Conservation (phyloP, 2,113 vertebrate species). For the Meles meles region DNA sequence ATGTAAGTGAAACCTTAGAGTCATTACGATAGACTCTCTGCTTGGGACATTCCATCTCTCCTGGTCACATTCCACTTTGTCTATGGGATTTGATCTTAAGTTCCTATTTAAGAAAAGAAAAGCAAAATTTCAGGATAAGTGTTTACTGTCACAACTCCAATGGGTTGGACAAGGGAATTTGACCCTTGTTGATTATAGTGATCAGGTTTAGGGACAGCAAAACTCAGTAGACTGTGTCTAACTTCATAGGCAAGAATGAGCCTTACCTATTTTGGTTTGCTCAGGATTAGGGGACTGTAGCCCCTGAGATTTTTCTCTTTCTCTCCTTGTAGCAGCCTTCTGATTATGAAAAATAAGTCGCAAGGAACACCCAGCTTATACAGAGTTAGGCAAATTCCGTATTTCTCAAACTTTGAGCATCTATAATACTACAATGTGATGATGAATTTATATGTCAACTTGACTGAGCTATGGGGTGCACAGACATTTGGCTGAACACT, state of each 20-base stretch:
- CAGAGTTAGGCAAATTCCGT: not conserved
- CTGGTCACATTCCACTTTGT: not conserved
- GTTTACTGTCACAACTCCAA: not conserved
- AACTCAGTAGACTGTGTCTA: not conserved
- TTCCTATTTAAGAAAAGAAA: not conserved
- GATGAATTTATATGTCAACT: not conserved
- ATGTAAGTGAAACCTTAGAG: not conserved
- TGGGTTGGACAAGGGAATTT: not conserved
- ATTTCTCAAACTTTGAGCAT: not conserved
- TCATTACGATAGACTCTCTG: not conserved
- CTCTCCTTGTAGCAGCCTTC: not conserved
- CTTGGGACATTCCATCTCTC: not conserved
- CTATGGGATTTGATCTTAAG: not conserved
- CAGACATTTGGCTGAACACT: not conserved
- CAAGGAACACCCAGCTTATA: not conserved
- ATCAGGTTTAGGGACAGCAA: not conserved
- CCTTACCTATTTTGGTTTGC: not conserved
- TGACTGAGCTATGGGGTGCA: not conserved
- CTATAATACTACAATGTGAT: not conserved
- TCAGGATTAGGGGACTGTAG: accelerated
- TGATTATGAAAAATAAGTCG: not conserved
- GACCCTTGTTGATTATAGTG: not conserved
- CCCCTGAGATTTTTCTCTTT: not conserved
- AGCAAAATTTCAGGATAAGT: not conserved
- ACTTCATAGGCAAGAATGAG: not conserved